phyloP scores from a whole-genome alignment of 2,888 invertebrate genomes.

The Alviniconcha strummeri region DNA sequence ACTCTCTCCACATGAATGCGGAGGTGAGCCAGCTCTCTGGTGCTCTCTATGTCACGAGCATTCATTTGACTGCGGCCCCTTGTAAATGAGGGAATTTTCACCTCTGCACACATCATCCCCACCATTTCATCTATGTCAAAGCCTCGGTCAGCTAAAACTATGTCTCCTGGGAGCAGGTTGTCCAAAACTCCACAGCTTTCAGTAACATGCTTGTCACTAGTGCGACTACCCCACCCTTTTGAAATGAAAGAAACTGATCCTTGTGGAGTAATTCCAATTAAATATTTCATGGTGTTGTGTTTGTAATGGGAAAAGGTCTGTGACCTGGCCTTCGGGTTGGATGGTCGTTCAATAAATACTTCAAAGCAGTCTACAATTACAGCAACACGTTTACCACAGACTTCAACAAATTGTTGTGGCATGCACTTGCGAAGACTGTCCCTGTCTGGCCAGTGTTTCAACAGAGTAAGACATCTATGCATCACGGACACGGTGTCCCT shows the following conservation, averaged over 20 bases:
- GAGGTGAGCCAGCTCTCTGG: too few species aligned
- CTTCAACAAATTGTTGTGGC: slow-evolving; percentile 31
- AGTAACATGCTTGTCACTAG: slow-evolving; percentile 52
- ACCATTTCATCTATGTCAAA: slow-evolving; percentile 32
- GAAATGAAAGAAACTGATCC: slow-evolving; percentile 50
- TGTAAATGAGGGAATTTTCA: too few species aligned
- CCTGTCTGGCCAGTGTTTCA: slow-evolving; percentile 29
- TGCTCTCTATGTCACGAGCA: too few species aligned
- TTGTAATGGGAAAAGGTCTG: slow-evolving; percentile 51
- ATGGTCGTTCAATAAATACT: slow-evolving; percentile 41
- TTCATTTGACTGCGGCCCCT: too few species aligned
- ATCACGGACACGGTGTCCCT: background rate
- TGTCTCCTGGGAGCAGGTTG: slow-evolving; percentile 44
- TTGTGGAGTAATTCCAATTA: slow-evolving; percentile 54
- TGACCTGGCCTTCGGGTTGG: slow-evolving; percentile 43
- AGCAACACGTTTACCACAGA: slow-evolving; percentile 31
- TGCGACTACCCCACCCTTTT: slow-evolving; percentile 51
- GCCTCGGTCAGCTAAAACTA: slow-evolving; percentile 47
- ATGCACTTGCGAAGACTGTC: slow-evolving; percentile 23
- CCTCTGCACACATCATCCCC: too few species aligned
- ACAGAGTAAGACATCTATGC: background rate
- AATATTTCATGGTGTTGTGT: slow-evolving; percentile 51
- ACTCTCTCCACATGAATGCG: too few species aligned
- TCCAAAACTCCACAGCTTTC: slow-evolving; percentile 46
- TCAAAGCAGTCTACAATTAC: slow-evolving; percentile 43